Evolutionary conservation across 2,113 vertebrate genomes (phyloP), one percentile per base, ranked within the genome.

Genomic region (Neogale vison): DNA sequence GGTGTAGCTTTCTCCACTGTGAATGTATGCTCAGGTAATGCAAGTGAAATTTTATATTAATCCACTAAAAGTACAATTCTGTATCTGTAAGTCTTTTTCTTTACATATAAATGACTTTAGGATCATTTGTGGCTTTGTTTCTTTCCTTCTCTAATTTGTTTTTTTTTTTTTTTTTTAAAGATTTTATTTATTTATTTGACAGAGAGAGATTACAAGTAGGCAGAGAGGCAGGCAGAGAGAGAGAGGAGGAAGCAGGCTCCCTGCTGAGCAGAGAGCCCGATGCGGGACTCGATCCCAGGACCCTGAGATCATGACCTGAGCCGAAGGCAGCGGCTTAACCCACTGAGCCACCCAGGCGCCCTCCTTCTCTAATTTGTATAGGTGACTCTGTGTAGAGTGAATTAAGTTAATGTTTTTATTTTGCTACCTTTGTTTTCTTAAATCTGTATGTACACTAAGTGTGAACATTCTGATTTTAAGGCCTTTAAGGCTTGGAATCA

Each of bases 381-480:
- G 29, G 10, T 93, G 83, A 52, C 91, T 97, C 36, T 84, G 2
- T 67, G 17, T 74, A 85, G 69, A 97, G 29, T 90, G 47, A 55
- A 42, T 88, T 76, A 59, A 89, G 52, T 96, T 63, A 59, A 50
- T 69, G 24, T 88, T 89, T 92, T 89, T 11, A 50, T 81, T 97
- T 94, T 96, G 76, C 20, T 95, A 24, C 39, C 72, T 90, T 89
- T 55, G 52, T 91, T 95, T 90, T 63, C 26, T 93, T 88, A 7
- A 42, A 72, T 76, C 42, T 93, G 12, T 83, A 61, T 84, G 23
- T 59, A 81, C 11, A 34, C 3, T 55, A 80, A 59, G 55, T 90
- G 31, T 94, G 76, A 96, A 24, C 57, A 7, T 85, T 90, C 36
- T 94, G 11, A 79, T 86, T 92, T 92, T 95, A 80, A 95, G 69